These are phyloP conservation scores for Cyanoderma ruficeps DNA, from an alignment of 2,113 vertebrate species.

Conservation along the genomic window DNA sequence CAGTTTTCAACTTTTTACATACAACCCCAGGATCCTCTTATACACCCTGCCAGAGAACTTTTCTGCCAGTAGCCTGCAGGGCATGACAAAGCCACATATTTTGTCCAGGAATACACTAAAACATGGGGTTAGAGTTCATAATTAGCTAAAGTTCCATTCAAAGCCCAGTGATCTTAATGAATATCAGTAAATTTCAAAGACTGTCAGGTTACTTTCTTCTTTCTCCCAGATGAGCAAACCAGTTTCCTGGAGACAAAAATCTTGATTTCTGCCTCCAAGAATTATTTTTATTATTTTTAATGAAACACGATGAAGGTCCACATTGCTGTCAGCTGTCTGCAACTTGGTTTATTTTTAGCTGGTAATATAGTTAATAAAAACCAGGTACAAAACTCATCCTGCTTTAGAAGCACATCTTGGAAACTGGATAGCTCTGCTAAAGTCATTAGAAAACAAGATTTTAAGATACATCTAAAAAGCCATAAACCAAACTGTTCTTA, in stretches of 20 bases:
- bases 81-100: not conserved
- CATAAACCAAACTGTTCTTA: constrained; percentile 20
- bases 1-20: not conserved
- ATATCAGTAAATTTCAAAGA: not conserved
- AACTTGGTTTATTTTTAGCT: constrained; percentile 18
- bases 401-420: not conserved
- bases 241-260: not conserved
- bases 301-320: constrained; percentile 38
- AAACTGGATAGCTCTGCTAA: not conserved
- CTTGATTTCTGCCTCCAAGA: not conserved
- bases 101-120: not conserved
- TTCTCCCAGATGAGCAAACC: not conserved
- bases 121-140: not conserved
- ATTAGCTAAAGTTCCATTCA: not conserved
- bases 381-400: not conserved
- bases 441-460: not conserved
- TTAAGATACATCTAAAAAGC: constrained; percentile 7
- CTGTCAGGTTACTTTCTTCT: not conserved
- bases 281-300: constrained; percentile 10
- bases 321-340: not conserved
- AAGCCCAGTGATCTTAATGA: not conserved
- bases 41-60: not conserved
- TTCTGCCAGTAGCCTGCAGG: not conserved
- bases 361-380: constrained; percentile 35
- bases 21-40: not conserved